phyloP scores from a whole-genome alignment of 2,797 vertebrate species.

The Anabacerthia variegaticeps region DNA sequence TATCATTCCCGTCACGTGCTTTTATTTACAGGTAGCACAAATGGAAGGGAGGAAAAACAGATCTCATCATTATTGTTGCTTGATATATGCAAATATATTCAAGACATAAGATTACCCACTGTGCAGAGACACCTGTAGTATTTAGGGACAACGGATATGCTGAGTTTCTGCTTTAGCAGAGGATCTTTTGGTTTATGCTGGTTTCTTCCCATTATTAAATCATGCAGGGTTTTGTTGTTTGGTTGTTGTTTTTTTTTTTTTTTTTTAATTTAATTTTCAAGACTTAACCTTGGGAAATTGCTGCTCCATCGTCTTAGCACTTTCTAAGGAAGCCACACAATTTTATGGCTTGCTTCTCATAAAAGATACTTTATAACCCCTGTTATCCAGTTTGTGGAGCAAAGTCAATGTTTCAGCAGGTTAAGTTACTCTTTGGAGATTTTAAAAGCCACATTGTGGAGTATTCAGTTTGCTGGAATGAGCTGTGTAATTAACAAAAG shows the following conservation, averaged over 20 bases:
- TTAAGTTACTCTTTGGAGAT: background rate
- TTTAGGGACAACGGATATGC: conserved; percentile 57
- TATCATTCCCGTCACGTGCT: conserved; percentile 50
- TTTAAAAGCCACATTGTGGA: background rate
- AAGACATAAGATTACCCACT: conserved; percentile 48
- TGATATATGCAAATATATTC: conserved; percentile 69
- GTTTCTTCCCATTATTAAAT: conserved; percentile 39
- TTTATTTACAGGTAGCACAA: conserved; percentile 72
- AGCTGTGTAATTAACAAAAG: background rate
- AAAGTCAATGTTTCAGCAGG: conserved; percentile 37
- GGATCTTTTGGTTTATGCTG: conserved; percentile 1
- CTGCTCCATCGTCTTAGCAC: conserved; percentile 29
- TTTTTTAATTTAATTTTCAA: conserved; percentile 26
- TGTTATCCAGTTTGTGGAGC: background rate
- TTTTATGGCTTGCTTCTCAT: conserved; percentile 27
- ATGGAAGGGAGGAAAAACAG: conserved; percentile 51
- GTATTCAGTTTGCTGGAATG: background rate
- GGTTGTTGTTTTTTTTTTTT: too few species aligned
- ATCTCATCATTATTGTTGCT: conserved; percentile 61
- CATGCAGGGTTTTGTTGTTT: background rate
- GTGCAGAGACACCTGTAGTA: conserved; percentile 51
- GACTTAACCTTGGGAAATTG: conserved; percentile 56
- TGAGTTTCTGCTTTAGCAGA: conserved; percentile 45
- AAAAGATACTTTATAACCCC: conserved; percentile 31
- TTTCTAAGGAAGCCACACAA: conserved; percentile 27